phyloP scores from a whole-genome alignment of 2,888 invertebrate genomes.

The Diarsia brunnea region DNA sequence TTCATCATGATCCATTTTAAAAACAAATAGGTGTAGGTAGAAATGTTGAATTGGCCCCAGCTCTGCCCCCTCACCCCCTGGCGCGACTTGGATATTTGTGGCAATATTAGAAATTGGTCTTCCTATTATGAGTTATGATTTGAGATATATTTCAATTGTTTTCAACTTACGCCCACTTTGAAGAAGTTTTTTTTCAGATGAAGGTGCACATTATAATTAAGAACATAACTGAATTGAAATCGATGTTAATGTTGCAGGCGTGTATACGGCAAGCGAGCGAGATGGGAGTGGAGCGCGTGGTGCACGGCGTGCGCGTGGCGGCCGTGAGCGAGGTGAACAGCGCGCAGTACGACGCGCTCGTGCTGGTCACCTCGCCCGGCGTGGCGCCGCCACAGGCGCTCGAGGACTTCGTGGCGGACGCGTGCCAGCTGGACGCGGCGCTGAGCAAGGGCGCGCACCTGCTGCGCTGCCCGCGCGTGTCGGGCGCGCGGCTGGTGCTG shows the following conservation, averaged over 20 bases:
- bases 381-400: conserved; percentile 81
- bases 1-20: too few relatives aligned
- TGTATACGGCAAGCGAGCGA: neutral
- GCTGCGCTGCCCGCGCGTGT: conserved; percentile 87
- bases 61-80: too few relatives aligned
- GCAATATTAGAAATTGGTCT: too few relatives aligned
- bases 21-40: too few relatives aligned
- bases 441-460: conserved; percentile 86
- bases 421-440: conserved; percentile 87
- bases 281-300: conserved; percentile 50
- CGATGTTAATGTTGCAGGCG: neutral
- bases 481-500: conserved; percentile 92
- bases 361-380: conserved; percentile 75
- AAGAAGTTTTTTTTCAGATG: too few relatives aligned
- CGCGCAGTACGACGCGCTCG: conserved; percentile 89
- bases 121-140: too few relatives aligned
- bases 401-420: conserved; percentile 82
- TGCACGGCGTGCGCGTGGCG: conserved; percentile 70
- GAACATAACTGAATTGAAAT: neutral
- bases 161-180: too few relatives aligned
- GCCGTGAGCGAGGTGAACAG: conserved; percentile 81
- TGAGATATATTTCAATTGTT: too few relatives aligned
- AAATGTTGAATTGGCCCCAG: too few relatives aligned
- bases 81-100: too few relatives aligned
- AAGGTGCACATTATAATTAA: too few relatives aligned